Conservation (phyloP, 2,113 vertebrate genomes). For the Puma concolor region DNA sequence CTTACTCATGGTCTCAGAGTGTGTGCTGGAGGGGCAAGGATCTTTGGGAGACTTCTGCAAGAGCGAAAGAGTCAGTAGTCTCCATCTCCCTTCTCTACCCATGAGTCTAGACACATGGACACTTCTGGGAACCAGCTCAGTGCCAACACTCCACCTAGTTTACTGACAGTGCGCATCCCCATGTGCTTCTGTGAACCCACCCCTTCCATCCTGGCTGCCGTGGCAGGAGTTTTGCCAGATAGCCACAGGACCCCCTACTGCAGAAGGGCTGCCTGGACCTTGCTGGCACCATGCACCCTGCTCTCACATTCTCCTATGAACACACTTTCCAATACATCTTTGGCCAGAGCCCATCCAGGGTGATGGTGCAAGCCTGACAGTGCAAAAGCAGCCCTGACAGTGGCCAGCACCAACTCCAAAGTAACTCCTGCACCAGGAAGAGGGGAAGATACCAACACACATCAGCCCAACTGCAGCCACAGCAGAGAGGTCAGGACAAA, state of each 20-base stretch:
- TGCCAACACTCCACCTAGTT: neutral
- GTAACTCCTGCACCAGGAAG: neutral
- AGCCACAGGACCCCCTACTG: neutral
- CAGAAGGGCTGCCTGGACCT: neutral
- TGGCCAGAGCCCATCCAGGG: neutral
- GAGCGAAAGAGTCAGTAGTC: neutral
- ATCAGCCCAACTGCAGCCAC: neutral
- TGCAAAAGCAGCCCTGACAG: neutral
- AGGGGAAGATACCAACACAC: neutral
- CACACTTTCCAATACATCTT: neutral
- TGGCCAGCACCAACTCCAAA: neutral
- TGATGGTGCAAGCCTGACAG: neutral
- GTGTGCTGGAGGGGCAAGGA: neutral
- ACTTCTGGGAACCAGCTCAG: neutral
- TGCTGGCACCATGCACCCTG: neutral
- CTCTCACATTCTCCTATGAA: neutral
- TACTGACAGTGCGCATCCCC: neutral
- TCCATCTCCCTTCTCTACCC: neutral
- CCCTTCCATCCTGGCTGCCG: neutral
- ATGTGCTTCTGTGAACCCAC: neutral
- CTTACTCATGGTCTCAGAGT: neutral
- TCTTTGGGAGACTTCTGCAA: neutral
- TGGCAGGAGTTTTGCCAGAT: neutral
- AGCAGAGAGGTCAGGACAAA: neutral
- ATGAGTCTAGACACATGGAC: neutral